Percentiles rank a stretch among this genome's conserved stretches.
Conservation (phyloP, 2,113 vertebrate genomes). For the Eublepharis macularius region DNA sequence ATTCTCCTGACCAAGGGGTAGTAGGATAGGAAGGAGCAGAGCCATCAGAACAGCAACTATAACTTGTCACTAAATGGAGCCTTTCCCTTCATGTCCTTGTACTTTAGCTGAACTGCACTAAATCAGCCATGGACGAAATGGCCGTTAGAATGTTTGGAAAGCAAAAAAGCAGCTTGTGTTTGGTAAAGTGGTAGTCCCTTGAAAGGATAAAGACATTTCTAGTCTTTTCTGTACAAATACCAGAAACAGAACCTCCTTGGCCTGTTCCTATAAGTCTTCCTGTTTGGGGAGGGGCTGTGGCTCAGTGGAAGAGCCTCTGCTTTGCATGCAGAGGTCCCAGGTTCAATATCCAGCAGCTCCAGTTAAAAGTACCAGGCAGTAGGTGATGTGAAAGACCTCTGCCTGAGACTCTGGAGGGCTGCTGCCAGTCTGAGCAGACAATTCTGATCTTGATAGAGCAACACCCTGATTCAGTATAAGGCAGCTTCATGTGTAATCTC, state of each 20-base stretch:
- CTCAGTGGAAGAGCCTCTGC: too few relatives aligned
- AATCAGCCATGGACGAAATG: background rate
- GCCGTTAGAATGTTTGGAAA: background rate
- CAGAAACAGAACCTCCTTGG: accelerated
- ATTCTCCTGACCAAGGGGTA: too few relatives aligned
- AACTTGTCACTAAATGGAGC: background rate
- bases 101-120: background rate
- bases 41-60: background rate
- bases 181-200: background rate
- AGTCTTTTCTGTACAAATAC: background rate
- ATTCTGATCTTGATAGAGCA: too few relatives aligned
- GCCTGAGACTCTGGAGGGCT: too few relatives aligned
- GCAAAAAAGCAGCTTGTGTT: background rate
- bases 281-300: too few relatives aligned
- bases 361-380: too few relatives aligned
- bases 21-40: background rate
- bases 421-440: too few relatives aligned
- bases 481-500: too few relatives aligned
- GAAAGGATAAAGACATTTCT: background rate
- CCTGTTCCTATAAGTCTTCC: conserved; percentile 23
- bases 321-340: too few relatives aligned
- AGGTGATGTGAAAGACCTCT: too few relatives aligned
- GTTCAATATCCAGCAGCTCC: too few relatives aligned
- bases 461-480: too few relatives aligned
- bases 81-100: background rate